Evolutionary conservation across 2,888 invertebrate species (phyloP).

Genomic region (Pseudoips prasinana): DNA sequence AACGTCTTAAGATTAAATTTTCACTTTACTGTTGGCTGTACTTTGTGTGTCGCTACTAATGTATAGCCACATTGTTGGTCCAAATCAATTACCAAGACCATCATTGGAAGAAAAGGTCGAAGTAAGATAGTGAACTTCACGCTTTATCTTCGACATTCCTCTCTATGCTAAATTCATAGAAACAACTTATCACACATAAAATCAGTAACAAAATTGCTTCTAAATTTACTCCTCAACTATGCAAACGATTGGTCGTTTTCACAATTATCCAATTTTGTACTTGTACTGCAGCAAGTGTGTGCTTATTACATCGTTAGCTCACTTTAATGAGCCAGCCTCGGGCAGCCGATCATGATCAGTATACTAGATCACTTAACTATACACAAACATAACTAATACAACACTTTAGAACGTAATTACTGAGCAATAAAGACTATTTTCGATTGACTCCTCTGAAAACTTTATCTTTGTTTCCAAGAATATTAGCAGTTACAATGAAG

Average conservation of each 20-base stretch:
- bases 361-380: constrained; percentile 44
- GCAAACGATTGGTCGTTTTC: constrained; percentile 30
- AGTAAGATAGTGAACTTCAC: no score
- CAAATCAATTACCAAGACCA: no score
- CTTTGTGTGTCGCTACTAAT: no score
- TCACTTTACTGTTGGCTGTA: no score
- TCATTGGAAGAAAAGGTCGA: no score
- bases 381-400: constrained; percentile 23
- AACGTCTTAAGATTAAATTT: no score
- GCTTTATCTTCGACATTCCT: no score
- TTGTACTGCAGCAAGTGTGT: constrained; percentile 38
- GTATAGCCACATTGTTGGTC: no score
- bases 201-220: not conserved
- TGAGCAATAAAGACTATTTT: constrained; percentile 15
- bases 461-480: constrained; percentile 11
- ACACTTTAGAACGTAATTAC: constrained; percentile 16
- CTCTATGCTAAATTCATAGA: no score
- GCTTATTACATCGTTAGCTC: constrained; percentile 73
- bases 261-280: constrained; percentile 44
- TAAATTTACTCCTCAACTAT: not conserved
- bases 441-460: not conserved
- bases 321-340: constrained; percentile 58
- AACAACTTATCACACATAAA: no score
- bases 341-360: constrained; percentile 46
- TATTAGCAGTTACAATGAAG: constrained; percentile 24